phyloP scores from a whole-genome alignment of 2,113 vertebrate genomes.

The Platysteira castanea region DNA sequence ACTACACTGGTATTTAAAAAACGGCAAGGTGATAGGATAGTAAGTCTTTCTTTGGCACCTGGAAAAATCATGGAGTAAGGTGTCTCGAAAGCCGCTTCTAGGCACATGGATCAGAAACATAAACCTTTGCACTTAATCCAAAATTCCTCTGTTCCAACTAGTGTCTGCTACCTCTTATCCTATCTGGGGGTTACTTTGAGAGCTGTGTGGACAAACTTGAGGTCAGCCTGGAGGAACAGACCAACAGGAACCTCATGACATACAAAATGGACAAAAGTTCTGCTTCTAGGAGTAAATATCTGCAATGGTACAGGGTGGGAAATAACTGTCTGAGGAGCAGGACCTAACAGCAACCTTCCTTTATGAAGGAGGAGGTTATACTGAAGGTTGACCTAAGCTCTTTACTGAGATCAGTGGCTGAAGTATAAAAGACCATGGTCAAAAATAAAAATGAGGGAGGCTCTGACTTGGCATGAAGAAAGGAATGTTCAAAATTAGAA shows the following conservation, averaged over 20 bases:
- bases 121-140: neutral
- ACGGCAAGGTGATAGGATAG: neutral
- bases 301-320: neutral
- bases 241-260: neutral
- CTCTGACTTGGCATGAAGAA: neutral
- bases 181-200: neutral
- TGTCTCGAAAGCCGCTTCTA: neutral
- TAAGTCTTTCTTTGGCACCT: neutral
- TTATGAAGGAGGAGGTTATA: neutral
- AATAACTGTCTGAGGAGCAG: neutral
- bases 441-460: neutral
- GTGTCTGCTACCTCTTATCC: neutral
- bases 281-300: neutral
- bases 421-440: neutral
- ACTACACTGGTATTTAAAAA: neutral
- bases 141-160: neutral
- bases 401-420: neutral
- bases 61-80: neutral
- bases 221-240: neutral
- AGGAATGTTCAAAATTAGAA: neutral
- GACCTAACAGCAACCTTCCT: neutral
- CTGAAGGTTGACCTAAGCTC: neutral
- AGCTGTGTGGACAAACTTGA: accelerated
- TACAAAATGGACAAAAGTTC: neutral
- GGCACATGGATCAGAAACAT: neutral